Percentiles rank a stretch among this genome's conserved stretches.
Conservation (phyloP, 2,113 vertebrate genomes). For the Alces alces region DNA sequence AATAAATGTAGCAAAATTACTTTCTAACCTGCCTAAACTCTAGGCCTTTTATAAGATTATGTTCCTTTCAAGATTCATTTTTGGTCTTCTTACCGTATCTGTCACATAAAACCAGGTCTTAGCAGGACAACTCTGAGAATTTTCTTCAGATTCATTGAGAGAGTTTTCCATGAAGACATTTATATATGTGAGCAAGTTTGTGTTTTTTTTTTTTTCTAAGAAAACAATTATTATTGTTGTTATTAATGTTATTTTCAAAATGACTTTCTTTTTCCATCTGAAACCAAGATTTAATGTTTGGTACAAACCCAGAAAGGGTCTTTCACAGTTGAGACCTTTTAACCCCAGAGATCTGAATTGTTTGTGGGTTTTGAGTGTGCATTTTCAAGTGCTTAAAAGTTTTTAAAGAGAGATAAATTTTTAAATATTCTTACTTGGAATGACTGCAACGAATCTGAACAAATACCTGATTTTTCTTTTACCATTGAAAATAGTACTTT, state of each 20-base stretch:
- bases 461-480: conserved; percentile 58
- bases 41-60: conserved; percentile 83
- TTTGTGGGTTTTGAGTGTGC: conserved; percentile 53
- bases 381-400: conserved; percentile 68
- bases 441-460: conserved; percentile 64
- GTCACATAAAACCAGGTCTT: conserved; percentile 81
- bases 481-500: conserved; percentile 53
- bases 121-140: conserved; percentile 81
- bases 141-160: conserved; percentile 81
- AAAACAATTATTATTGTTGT: conserved; percentile 70
- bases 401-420: conserved; percentile 65
- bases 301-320: conserved; percentile 78
- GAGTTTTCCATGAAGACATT: conserved; percentile 80
- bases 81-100: conserved; percentile 79
- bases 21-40: conserved; percentile 88
- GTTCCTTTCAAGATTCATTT: conserved; percentile 81
- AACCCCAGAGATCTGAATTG: conserved; percentile 72
- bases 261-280: conserved; percentile 67
- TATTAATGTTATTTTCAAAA: conserved; percentile 78
- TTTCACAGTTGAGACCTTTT: conserved; percentile 62
- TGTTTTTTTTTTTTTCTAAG: conserved; percentile 75
- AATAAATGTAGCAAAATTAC: conserved; percentile 93
- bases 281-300: conserved; percentile 79
- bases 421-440: conserved; percentile 43
- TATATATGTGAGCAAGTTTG: conserved; percentile 77